Evolutionary conservation across 2,888 invertebrate genomes (phyloP).

Genomic region (Epinotia bilunana): DNA sequence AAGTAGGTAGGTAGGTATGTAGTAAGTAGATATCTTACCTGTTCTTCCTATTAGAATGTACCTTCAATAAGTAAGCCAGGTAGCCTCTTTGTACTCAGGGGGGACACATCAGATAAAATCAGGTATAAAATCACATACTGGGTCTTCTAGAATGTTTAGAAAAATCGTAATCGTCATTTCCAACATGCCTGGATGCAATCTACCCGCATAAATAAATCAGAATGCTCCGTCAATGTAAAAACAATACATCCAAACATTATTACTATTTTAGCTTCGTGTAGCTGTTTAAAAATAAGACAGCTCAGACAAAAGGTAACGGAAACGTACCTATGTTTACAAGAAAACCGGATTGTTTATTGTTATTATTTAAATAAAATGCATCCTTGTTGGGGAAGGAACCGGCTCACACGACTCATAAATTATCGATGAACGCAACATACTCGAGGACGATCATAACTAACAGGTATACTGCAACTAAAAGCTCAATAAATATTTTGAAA

Average conservation of each 20-base stretch:
- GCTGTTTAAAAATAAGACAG: constrained; percentile 11
- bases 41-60: background rate
- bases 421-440: constrained; percentile 46
- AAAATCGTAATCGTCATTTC: no score
- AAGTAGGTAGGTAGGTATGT: no score
- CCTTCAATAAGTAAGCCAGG: background rate
- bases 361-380: constrained; percentile 44
- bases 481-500: constrained; percentile 16
- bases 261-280: background rate
- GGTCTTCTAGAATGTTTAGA: no score
- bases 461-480: constrained; percentile 16
- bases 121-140: no score
- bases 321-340: constrained; percentile 8
- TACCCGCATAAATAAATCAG: constrained; percentile 22
- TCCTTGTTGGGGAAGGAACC: constrained; percentile 60
- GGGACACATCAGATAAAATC: no score
- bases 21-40: background rate
- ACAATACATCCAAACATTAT: background rate
- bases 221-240: background rate
- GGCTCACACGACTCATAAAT: constrained; percentile 56
- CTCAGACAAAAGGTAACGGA: constrained; percentile 22
- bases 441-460: constrained; percentile 48
- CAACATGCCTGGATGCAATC: background rate
- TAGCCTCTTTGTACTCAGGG: no score
- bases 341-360: constrained; percentile 31